Base-by-base conservation (phyloP, 2,797 vertebrate genomes). In the Ispidina picta region DNA sequence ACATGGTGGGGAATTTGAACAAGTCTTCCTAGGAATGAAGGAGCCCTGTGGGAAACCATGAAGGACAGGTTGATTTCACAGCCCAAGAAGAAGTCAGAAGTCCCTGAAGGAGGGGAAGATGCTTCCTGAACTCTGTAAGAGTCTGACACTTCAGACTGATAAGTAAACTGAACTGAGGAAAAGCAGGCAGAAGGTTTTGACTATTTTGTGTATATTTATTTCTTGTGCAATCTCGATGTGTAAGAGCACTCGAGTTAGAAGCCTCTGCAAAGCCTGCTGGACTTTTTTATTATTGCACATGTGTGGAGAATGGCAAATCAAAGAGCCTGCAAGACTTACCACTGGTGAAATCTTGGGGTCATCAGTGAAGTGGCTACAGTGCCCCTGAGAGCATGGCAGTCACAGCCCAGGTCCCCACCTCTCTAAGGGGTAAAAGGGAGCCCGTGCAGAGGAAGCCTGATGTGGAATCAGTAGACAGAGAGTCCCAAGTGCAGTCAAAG, bases 1-100 rank as follows among this genome's bases (percentile, higher is more conserved):
- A 21, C 9, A 2, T 5, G 4, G 23, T 10, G 26, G 7, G 15
- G 8, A 3, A 48, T 26, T 76, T 68, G 49, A 46, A 49, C 0
- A 0, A 82, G 16, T 16, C n/a, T 80, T 82, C 37, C 49, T 15
- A 23, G 18, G 20, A 54, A 15, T 0, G 15, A 59, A 75, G 8
- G 29, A 69, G 9, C n/a, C n/a, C 1, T 1, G 20, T 19, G 17
- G 28, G 22, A 78, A 88, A 9, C 63, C 51, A 6, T 18, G 23
- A 74, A 70, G 18, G n/a, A 74, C 13, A 43, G 6, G 21, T 73
- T 81, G 70, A 10, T 78, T 91, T 66, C 49, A 49, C 15, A 81
- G 52, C 6, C 39, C n/a, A 44, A 39, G n/a, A 83, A 39, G 21
- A 88, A 39, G 10, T 13, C 15, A 75, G 19, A 22, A 75, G 9